Base-by-base conservation (phyloP, 2,113 vertebrate genomes). In the Etia nguti region DNA sequence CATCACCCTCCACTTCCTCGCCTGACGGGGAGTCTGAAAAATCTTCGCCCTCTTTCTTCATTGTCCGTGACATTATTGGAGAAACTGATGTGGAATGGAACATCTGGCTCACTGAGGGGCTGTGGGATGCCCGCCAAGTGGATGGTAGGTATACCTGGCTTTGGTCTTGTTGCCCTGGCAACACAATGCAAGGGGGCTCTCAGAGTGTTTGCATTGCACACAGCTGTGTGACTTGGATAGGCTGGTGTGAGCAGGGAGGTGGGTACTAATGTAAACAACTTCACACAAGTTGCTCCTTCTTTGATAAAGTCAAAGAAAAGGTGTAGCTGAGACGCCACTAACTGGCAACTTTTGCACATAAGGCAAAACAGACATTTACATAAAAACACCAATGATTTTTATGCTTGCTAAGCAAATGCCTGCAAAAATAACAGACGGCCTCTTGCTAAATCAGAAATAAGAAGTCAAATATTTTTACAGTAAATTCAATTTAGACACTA, bases 151-250 rank as follows among this genome's bases (percentile, higher is more conserved):
- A 86, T 87, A 82, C 87, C 89, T 88, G 91, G 88, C 91, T 95
- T 92, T 94, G 93, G 90, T 93, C 79, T 38, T 22, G 88, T 95
- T 85, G 18, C 95, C 90, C 11, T 81, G 89, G 90, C 85, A 84
- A 93, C 94, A 5, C 34, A 10, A 87, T 81, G 89, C 68, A n/a
- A 88, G 82, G 88, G 90, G 93, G 70, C 90, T 88, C 41, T 88
- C 41, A 6, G 9, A 52, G 85, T 96, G 90, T 97, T 96, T 96
- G 93, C 93, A 94, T 52, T 95, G 84, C 90, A 90, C 94, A 96
- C 90, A 87, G 89, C 88, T 92, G 92, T 96, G 95, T 87, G 95
- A 96, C 85, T 91, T 83, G 82, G 92, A 92, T 90, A 88, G 36
- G 73, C 22, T 56, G 81, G 89, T 86, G 86, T 56, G 79, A 62